Evolutionary conservation across 1,140 invertebrate genomes (phyloP).

Genomic region (Drosophila pallidifrons): DNA sequence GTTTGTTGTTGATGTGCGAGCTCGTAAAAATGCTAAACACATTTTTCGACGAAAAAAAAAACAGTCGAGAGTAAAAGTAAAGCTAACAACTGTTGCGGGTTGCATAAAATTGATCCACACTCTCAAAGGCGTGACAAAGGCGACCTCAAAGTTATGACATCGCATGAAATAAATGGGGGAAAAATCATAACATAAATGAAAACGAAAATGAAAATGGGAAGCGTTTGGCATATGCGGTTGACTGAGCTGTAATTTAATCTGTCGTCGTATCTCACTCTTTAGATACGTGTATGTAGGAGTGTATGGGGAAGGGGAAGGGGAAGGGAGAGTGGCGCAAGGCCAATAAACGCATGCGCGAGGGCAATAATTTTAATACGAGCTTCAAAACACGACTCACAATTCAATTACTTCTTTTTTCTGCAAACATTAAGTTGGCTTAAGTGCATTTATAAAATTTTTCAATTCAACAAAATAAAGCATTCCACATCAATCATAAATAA

Average conservation of each 20-base stretch:
- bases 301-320: not conserved
- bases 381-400: not conserved
- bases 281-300: not conserved
- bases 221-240: conserved; percentile 48
- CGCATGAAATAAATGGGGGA: conserved; percentile 33
- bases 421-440: not conserved
- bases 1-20: not conserved
- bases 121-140: conserved; percentile 35
- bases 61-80: conserved; percentile 69
- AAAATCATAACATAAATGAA: conserved; percentile 24
- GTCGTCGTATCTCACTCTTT: not conserved
- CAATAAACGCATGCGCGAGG: not conserved
- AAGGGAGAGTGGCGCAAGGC: conserved; percentile 1
- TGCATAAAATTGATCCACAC: conserved; percentile 28
- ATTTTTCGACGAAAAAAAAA: conserved; percentile 16
- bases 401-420: conserved; percentile 1
- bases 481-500: too few species aligned
- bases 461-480: too few species aligned
- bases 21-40: conserved; percentile 51
- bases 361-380: too few species aligned
- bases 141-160: conserved; percentile 59
- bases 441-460: too few species aligned
- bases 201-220: conserved; percentile 51
- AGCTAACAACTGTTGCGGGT: conserved; percentile 28
- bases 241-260: conserved; percentile 40